phyloP scores from a whole-genome alignment of 1,140 invertebrate genomes.

The Temnothorax longispinosus region DNA sequence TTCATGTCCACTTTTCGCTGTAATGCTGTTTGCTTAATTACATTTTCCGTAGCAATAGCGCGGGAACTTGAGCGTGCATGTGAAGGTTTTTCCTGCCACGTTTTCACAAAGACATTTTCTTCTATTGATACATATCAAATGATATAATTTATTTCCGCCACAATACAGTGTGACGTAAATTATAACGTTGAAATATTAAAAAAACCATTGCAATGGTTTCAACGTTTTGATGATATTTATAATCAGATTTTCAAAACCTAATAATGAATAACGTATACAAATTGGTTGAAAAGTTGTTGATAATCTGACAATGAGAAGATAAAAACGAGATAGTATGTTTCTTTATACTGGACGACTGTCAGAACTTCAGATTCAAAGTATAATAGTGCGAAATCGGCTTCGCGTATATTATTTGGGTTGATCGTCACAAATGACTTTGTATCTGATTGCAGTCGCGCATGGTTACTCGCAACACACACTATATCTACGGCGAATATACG shows the following conservation, averaged over 20 bases:
- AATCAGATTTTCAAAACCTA: slow-evolving; percentile 1
- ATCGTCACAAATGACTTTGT: slow-evolving; percentile 60
- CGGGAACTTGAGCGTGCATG: not conserved
- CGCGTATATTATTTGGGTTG: slow-evolving; percentile 63
- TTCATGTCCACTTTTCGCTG: slow-evolving; percentile 51
- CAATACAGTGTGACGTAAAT: not conserved
- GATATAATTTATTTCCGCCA: not conserved
- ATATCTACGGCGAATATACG: slow-evolving; percentile 44
- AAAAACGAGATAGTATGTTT: not conserved
- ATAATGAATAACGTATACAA: not conserved
- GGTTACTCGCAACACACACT: slow-evolving; percentile 60
- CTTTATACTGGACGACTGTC: not conserved
- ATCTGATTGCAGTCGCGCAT: slow-evolving; percentile 70
- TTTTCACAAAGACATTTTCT: slow-evolving; percentile 44
- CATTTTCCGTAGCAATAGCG: slow-evolving; percentile 48
- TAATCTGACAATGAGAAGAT: too few relatives aligned
- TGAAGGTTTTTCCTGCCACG: slow-evolving; percentile 63
- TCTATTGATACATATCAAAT: slow-evolving; percentile 22
- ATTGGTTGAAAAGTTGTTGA: not conserved
- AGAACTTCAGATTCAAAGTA: not conserved
- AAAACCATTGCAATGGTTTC: not conserved
- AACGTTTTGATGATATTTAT: not conserved
- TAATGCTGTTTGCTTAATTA: slow-evolving; percentile 15
- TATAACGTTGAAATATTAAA: not conserved
- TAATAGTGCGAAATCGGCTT: not conserved